A percentile compares a stretch with the other conserved stretches of the same genome.
These are phyloP conservation scores for Galendromus occidentalis DNA, from an alignment of 1,140 invertebrate genomes.

Conservation along the genomic window DNA sequence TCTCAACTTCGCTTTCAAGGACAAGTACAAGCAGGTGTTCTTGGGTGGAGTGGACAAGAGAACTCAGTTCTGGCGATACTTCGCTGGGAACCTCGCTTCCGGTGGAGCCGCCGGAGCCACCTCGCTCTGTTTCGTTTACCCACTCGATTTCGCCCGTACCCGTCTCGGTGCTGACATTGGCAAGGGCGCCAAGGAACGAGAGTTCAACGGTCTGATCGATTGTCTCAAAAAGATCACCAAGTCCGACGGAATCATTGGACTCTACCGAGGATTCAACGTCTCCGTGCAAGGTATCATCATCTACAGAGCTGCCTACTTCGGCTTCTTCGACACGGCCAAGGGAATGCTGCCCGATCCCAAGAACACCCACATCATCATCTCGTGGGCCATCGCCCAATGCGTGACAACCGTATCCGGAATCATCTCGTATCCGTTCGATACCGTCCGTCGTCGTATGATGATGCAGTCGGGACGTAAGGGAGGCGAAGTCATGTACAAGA, in stretches of 20 bases:
- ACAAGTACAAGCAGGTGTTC: constrained; percentile 41
- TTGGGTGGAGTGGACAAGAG: constrained; percentile 62
- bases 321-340: constrained; percentile 78
- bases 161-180: constrained; percentile 66
- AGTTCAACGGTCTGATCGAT: constrained; percentile 68
- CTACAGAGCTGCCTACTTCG: constrained; percentile 70
- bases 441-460: constrained; percentile 80
- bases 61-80: constrained; percentile 66
- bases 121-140: constrained; percentile 86
- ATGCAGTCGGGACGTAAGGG: constrained; percentile 60
- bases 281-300: constrained; percentile 55
- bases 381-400: constrained; percentile 61
- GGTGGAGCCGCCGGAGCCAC: constrained; percentile 82
- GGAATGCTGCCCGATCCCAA: constrained; percentile 61
- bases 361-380: constrained; percentile 59
- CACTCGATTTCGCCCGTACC: constrained; percentile 82
- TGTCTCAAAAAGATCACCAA: constrained; percentile 71
- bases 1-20: constrained; percentile 87
- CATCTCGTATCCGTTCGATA: constrained; percentile 83
- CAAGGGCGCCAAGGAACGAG: constrained; percentile 52
- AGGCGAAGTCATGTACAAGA: constrained; percentile 55
- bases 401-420: constrained; percentile 72
- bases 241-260: constrained; percentile 57
- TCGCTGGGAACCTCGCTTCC: constrained; percentile 66
- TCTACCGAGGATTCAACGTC: constrained; percentile 80